Percentiles rank a stretch among this genome's conserved stretches.
Evolutionary conservation across 64 coral and sea anemone species (phyloP).

Genomic region (Stylophora pistillata): DNA sequence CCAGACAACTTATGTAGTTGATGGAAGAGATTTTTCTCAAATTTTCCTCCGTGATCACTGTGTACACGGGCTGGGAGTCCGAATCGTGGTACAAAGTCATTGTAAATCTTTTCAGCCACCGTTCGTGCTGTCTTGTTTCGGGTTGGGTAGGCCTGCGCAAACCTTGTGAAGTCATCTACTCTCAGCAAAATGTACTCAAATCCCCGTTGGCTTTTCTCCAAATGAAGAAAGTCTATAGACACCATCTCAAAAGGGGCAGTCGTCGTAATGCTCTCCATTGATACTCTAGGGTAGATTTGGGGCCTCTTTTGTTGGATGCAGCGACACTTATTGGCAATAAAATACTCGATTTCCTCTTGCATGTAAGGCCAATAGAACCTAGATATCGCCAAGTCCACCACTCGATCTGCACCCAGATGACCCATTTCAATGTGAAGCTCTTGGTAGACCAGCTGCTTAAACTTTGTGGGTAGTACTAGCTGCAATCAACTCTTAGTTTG

Average conservation of each 20-base stretch:
- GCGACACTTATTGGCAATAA: not conserved
- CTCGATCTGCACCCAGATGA: slow-evolving; percentile 22
- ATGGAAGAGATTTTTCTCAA: too few relatives aligned
- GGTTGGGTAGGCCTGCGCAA: not conserved
- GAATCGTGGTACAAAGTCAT: not conserved
- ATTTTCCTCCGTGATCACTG: not conserved
- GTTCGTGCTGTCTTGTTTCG: not conserved
- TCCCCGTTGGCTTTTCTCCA: too few relatives aligned
- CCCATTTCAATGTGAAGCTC: slow-evolving; percentile 27
- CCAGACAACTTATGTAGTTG: not conserved
- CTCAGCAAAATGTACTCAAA: too few relatives aligned
- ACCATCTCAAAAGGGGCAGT: slow-evolving; percentile 46
- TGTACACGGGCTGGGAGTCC: not conserved
- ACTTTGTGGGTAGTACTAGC: slow-evolving; percentile 22
- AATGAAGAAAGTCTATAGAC: slow-evolving; percentile 34
- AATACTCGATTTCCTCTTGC: not conserved
- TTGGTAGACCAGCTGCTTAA: slow-evolving; percentile 18
- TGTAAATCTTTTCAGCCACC: not conserved
- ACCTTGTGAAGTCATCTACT: not conserved
- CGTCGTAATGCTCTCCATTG: too few relatives aligned
- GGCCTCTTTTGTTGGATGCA: not conserved
- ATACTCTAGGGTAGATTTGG: too few relatives aligned
- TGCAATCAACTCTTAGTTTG: slow-evolving; percentile 22
- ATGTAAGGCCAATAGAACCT: slow-evolving; percentile 17
- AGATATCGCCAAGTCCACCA: not conserved